phyloP scores from a whole-genome alignment of 2,888 invertebrate genomes.

The Lasioglossum zephyrum region DNA sequence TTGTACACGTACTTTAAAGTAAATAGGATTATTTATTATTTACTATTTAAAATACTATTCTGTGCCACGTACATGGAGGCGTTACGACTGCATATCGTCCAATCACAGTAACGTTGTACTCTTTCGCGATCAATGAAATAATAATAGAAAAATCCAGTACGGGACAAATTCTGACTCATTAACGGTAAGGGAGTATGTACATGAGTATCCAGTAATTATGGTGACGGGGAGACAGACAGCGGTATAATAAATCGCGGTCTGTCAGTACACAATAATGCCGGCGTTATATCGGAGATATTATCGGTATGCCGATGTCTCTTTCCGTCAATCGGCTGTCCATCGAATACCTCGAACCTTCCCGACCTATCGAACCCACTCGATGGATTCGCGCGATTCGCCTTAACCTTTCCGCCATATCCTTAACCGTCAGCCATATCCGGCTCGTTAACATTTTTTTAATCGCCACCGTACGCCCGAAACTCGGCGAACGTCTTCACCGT shows the following conservation, averaged over 20 bases:
- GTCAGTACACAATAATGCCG: slow-evolving; percentile 54
- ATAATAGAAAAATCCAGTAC: neutral
- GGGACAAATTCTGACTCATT: slow-evolving; percentile 55
- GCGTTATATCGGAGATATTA: slow-evolving; percentile 61
- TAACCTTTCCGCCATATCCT: slow-evolving; percentile 53
- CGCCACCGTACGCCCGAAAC: slow-evolving; percentile 49
- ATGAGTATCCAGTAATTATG: slow-evolving; percentile 66
- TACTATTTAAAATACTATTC: no score
- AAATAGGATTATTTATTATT: no score
- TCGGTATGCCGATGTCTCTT: slow-evolving; percentile 60
- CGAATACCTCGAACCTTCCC: slow-evolving; percentile 38
- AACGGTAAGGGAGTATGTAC: slow-evolving; percentile 43
- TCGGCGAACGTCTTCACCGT: slow-evolving; percentile 44
- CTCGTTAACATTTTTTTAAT: slow-evolving; percentile 75
- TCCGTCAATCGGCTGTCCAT: slow-evolving; percentile 60
- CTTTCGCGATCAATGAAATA: neutral
- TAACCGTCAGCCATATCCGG: slow-evolving; percentile 58
- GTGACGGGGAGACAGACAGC: slow-evolving; percentile 59
- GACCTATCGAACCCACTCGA: slow-evolving; percentile 58
- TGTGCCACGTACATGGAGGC: no score
- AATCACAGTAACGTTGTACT: neutral
- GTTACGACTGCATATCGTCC: no score
- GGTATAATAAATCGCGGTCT: slow-evolving; percentile 44
- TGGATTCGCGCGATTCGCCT: slow-evolving; percentile 56
- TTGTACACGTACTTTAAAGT: no score